These are phyloP conservation scores for Xestia ashworthii DNA, from an alignment of 2,888 invertebrate genomes.

Conservation along the genomic window DNA sequence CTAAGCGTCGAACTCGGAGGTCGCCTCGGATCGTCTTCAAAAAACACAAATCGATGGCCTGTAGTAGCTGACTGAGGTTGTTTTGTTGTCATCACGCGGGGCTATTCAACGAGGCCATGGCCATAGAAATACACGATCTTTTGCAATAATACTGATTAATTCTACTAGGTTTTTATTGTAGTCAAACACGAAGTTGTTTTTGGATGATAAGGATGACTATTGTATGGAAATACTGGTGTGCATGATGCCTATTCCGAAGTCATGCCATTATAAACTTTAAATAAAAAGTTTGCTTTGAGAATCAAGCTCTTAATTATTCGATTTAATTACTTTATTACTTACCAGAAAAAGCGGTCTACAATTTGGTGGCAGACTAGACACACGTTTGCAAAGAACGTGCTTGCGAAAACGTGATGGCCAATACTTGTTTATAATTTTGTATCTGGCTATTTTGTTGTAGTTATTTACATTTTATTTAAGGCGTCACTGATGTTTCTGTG, in stretches of 20 bases:
- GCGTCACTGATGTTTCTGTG: constrained; percentile 68
- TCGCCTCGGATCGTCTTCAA: constrained; percentile 39
- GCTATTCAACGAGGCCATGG: constrained; percentile 66
- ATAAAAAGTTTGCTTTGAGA: neutral
- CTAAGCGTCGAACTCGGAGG: constrained; percentile 15
- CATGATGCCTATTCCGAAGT: neutral
- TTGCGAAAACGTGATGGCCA: constrained; percentile 21
- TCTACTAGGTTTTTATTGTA: constrained; percentile 27
- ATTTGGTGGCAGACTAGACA: constrained; percentile 10
- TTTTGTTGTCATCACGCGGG: constrained; percentile 63
- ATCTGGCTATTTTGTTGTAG: constrained; percentile 11
- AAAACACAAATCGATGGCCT: constrained; percentile 47
- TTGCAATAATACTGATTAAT: constrained; percentile 48
- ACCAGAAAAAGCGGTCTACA: constrained; percentile 12
- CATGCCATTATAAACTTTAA: neutral
- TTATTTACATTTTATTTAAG: constrained; percentile 6
- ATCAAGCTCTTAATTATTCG: neutral
- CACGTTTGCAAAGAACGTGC: constrained; percentile 28
- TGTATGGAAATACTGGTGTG: neutral
- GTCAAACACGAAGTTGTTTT: constrained; percentile 1
- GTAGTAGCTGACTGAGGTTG: constrained; percentile 40
- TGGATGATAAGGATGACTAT: neutral
- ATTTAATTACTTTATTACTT: constrained; percentile 13
- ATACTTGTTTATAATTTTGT: constrained; percentile 35
- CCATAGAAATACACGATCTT: constrained; percentile 67